phyloP scores from a whole-genome alignment of 92 coral and sea anemone species.

The Actinostola sp. region DNA sequence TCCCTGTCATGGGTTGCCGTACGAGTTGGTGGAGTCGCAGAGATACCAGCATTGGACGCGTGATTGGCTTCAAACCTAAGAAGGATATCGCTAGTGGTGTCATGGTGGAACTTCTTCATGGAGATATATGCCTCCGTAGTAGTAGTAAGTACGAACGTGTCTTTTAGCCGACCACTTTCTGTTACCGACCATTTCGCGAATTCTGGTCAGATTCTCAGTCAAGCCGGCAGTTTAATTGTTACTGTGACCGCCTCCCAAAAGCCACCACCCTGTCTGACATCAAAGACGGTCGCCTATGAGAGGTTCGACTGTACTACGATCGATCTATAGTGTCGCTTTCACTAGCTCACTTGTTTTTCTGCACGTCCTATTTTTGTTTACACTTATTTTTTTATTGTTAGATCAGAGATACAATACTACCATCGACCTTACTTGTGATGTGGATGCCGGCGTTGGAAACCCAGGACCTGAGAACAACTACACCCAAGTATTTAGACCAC shows the following conservation, averaged over 20 bases:
- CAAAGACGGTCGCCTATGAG: no score
- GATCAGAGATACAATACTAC: slow-evolving; percentile 28
- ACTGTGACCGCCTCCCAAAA: no score
- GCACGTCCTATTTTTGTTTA: neutral
- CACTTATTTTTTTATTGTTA: neutral
- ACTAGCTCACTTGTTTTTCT: no score
- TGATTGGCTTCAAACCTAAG: slow-evolving; percentile 68
- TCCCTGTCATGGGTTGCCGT: slow-evolving; percentile 81
- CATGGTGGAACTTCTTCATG: slow-evolving; percentile 69
- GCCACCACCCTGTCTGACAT: no score
- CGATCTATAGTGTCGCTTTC: no score
- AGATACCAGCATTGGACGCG: slow-evolving; percentile 63
- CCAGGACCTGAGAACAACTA: slow-evolving; percentile 78
- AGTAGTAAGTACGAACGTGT: no score
- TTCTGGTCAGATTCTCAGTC: no score
- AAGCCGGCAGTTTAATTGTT: no score
- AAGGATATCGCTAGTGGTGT: slow-evolving; percentile 67
- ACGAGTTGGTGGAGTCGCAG: slow-evolving; percentile 50
- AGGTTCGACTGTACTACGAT: no score
- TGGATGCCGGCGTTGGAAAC: slow-evolving; percentile 73
- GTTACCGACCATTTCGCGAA: no score
- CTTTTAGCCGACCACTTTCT: no score
- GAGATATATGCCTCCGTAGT: slow-evolving; percentile 52
- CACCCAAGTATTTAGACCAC: slow-evolving; percentile 16
- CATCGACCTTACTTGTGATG: slow-evolving; percentile 71